Base-by-base conservation (phyloP, 2,888 invertebrate species). In the Chrysodeixis includens region DNA sequence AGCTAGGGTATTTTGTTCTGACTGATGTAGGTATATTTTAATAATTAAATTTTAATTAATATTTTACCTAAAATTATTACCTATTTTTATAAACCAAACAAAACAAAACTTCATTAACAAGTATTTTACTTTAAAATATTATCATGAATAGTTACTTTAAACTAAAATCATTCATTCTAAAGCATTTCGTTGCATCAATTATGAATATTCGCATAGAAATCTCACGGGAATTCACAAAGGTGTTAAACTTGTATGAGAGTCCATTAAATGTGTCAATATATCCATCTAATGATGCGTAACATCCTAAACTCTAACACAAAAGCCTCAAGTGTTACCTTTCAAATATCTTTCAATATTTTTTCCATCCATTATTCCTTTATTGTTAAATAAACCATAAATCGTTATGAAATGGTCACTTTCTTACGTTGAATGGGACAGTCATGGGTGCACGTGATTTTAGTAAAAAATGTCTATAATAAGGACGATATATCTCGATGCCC, bases 351-450 rank as follows among this genome's bases (percentile, higher is more conserved):
- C 81, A 76, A 76, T 75, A 20, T 66, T 83, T 83, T 89, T 89
- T 83, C 79, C 65, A 72, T 71, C 86, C 82, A 88, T 89, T 88
- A 86, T 87, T 87, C 90, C 90, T 91, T 92, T 91, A 93, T 94
- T 93, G 94, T 94, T 92, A 88, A 93, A 93, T 94, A 95, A 91
- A 93, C 94, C 91, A 95, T 95, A 95, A 94, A 95, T 95, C 92
- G 89, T 93, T 87, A 88, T 90, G 90, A 92, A 94, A 94, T 92
- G 92, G 91, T 88, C 91, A 90, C 85, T 87, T 86, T 89, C 83
- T 83, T 86, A 87, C 87, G 83, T 83, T 92, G 90, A 92, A 93
- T 92, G 86, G 88, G 76, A 73, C 78, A 76, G 75, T 76, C 77
- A 73, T 77, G 71, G 79, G 69, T 82, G 78, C 79, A 74, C 78